Conservation (phyloP, 2,888 invertebrate genomes). For the Augochlorella aurata region DNA sequence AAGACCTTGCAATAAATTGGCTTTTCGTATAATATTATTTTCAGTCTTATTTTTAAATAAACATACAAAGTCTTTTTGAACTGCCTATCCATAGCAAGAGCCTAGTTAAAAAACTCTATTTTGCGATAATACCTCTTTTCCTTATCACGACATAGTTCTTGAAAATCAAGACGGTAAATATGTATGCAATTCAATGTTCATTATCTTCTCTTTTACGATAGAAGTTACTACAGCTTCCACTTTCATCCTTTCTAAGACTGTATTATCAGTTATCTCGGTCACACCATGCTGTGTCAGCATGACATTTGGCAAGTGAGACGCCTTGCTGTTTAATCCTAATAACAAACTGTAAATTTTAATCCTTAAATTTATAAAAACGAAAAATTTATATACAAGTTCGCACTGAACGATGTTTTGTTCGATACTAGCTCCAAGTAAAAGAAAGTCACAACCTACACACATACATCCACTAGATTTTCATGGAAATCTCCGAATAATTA, state of each 20-base stretch:
- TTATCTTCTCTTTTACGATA: constrained; percentile 27
- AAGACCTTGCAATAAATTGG: constrained; percentile 62
- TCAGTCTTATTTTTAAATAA: constrained; percentile 78
- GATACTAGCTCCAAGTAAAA: constrained; percentile 73
- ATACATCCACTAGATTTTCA: constrained; percentile 67
- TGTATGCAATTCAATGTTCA: constrained; percentile 51
- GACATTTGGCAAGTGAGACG: constrained; percentile 53
- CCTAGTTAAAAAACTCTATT: constrained; percentile 62
- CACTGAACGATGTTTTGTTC: constrained; percentile 72
- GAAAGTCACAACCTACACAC: constrained; percentile 80
- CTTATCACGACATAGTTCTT: constrained; percentile 53
- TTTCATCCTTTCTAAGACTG: constrained; percentile 28
- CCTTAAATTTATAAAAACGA: constrained; percentile 62
- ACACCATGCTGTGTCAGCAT: constrained; percentile 36
- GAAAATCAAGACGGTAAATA: constrained; percentile 54
- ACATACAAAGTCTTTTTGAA: constrained; percentile 74
- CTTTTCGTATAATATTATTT: constrained; percentile 67
- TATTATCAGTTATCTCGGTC: constrained; percentile 24
- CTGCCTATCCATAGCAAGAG: constrained; percentile 76
- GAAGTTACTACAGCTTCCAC: constrained; percentile 38
- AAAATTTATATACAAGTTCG: constrained; percentile 71
- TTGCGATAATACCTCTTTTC: constrained; percentile 48
- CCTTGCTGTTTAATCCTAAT: constrained; percentile 55
- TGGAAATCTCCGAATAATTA: constrained; percentile 60
- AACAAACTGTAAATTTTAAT: constrained; percentile 60